Conservation (phyloP, 1,140 invertebrate genomes). For the Calephelis nemesis region DNA sequence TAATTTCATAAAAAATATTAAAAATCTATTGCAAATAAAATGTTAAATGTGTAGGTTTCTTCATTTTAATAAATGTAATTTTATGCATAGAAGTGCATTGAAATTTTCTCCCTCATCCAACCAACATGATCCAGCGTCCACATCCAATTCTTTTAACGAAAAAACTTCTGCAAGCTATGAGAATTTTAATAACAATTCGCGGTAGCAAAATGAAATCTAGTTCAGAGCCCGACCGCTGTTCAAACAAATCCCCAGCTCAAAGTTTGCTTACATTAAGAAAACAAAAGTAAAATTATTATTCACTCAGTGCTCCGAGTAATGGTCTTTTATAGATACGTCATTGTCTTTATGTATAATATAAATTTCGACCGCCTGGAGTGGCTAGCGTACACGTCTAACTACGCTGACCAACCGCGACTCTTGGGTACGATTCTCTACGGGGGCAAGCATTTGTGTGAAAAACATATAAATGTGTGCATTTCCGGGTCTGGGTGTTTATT, state of each 20-base stretch:
- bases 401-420: no score
- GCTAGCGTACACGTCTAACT: no score
- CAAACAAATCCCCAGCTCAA: constrained; percentile 40
- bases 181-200: constrained; percentile 60
- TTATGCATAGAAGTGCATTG: constrained; percentile 2
- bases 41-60: no score
- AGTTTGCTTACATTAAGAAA: constrained; percentile 46
- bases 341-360: background rate
- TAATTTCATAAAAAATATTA: no score
- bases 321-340: constrained; percentile 3
- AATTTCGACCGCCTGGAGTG: no score
- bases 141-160: constrained; percentile 53
- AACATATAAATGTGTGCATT: no score
- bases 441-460: no score
- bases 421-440: no score
- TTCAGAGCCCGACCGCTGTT: constrained; percentile 29
- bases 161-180: constrained; percentile 41
- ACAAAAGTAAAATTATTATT: constrained; percentile 50
- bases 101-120: background rate
- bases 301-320: constrained; percentile 25
- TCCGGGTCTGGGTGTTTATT: no score
- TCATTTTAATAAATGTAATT: background rate
- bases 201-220: constrained; percentile 38
- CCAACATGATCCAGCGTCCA: background rate
- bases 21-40: no score